Evolutionary conservation across 2,797 vertebrate genomes (phyloP).

Genomic region (Sebastes aleutianus): DNA sequence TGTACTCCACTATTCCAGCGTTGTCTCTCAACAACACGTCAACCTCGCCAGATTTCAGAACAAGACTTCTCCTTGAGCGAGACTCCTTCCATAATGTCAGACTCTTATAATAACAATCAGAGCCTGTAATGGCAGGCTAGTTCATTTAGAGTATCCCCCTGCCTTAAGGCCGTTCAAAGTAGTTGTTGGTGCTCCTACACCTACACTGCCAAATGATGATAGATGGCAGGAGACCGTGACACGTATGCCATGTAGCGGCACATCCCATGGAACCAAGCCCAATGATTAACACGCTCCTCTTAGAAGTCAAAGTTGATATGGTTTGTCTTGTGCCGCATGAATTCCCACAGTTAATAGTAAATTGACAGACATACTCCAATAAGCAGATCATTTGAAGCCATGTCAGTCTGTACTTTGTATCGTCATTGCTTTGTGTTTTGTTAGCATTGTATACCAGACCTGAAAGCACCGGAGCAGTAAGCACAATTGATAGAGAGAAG

Average conservation of each 20-base stretch:
- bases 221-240: background rate
- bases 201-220: background rate
- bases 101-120: too few relatives aligned
- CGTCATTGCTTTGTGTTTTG: background rate
- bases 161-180: background rate
- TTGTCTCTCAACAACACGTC: too few relatives aligned
- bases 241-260: background rate
- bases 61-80: too few relatives aligned
- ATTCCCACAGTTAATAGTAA: too few relatives aligned
- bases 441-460: background rate
- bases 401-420: background rate
- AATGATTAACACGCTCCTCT: too few relatives aligned
- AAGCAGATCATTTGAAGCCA: background rate
- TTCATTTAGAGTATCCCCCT: background rate
- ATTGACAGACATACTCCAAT: too few relatives aligned
- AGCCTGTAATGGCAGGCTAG: background rate
- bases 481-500: too few relatives aligned
- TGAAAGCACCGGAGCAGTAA: background rate
- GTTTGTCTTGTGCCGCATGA: too few relatives aligned
- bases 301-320: too few relatives aligned
- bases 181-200: background rate
- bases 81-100: too few relatives aligned
- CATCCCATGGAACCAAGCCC: background rate
- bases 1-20: too few relatives aligned
- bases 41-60: too few relatives aligned